Evolutionary conservation across 2,797 vertebrate species (phyloP).

Genomic region (Artibeus lituratus): DNA sequence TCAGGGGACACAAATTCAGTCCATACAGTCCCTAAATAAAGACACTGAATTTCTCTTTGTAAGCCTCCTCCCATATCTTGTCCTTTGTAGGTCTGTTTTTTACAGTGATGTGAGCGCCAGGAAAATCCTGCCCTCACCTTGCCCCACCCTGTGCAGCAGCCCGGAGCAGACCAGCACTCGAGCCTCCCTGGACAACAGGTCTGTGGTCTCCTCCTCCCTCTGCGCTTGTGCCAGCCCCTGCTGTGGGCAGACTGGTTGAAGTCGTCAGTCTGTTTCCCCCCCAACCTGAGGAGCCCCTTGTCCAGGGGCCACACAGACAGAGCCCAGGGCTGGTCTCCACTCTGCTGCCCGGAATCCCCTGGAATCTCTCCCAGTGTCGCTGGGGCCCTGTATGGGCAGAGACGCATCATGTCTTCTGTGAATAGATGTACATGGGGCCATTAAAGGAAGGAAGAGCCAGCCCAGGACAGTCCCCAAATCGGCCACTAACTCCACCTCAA

Average conservation of each 20-base stretch:
- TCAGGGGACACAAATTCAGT: neutral
- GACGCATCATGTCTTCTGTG: neutral
- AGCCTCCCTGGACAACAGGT: neutral
- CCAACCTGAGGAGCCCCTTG: neutral
- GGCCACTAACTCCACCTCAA: neutral
- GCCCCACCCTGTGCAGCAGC: neutral
- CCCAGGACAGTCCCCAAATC: neutral
- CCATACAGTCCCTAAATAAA: neutral
- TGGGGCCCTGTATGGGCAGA: neutral
- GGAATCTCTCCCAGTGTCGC: neutral
- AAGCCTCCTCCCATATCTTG: neutral
- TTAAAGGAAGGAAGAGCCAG: neutral
- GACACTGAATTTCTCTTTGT: neutral
- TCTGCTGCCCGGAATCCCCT: neutral
- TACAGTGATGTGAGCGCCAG: neutral
- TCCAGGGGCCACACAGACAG: neutral
- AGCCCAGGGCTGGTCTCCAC: neutral
- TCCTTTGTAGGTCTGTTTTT: neutral
- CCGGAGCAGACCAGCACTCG: neutral
- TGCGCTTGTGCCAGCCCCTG: accelerated
- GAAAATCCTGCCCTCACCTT: neutral
- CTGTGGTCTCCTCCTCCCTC: neutral
- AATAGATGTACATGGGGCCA: neutral
- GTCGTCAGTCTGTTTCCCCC: no score
- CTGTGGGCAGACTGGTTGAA: accelerated